Evolutionary conservation across 2,113 vertebrate species (phyloP).

Genomic region (Galbula dea): DNA sequence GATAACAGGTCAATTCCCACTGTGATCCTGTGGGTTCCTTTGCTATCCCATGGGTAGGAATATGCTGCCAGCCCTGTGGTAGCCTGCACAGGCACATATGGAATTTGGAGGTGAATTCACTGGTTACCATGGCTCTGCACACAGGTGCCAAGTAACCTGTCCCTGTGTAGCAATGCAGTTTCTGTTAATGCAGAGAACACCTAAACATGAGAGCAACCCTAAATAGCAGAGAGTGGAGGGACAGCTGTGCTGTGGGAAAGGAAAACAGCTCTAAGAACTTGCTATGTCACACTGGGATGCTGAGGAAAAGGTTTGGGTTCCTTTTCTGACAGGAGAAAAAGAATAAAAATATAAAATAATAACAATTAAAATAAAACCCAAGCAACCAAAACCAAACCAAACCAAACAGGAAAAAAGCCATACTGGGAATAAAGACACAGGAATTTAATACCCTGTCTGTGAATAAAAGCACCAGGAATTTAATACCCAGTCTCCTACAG

Average conservation of each 20-base stretch:
- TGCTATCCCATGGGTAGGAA: not conserved
- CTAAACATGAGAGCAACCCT: not conserved
- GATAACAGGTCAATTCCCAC: not conserved
- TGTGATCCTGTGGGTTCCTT: not conserved
- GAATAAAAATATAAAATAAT: not conserved
- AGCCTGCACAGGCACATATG: not conserved
- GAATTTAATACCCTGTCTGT: not conserved
- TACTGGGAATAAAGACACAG: not conserved
- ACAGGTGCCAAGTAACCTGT: not conserved
- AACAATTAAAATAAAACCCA: too few relatives aligned
- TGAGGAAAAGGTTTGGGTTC: not conserved
- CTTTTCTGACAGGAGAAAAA: not conserved
- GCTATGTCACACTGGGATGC: not conserved
- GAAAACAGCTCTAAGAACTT: not conserved
- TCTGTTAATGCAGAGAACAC: not conserved
- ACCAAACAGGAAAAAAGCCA: too few relatives aligned
- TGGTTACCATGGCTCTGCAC: not conserved
- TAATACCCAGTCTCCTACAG: not conserved
- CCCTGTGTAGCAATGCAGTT: not conserved
- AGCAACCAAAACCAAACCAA: too few relatives aligned
- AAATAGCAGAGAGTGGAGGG: not conserved
- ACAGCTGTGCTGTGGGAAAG: not conserved
- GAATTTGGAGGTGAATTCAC: not conserved
- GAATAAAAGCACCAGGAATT: not conserved
- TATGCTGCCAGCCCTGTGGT: not conserved